Evolutionary conservation across 2,888 invertebrate genomes (phyloP), one percentile per base, ranked within the genome.

Genomic region (Pocota personata): DNA sequence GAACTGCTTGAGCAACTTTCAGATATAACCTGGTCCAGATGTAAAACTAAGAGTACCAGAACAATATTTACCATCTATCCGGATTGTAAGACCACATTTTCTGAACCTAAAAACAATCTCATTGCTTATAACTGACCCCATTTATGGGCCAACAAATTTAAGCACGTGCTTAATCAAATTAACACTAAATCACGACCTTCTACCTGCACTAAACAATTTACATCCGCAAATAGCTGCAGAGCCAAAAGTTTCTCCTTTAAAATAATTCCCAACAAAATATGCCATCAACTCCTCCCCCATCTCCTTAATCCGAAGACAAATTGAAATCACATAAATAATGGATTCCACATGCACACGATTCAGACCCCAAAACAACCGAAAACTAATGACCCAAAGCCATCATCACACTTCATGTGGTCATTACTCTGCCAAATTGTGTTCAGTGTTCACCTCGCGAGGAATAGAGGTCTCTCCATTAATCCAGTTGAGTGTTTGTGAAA

Each of bases 331-430:
- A 48, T 64, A 64, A 64, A 64, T 48, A 46, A 48, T 46, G 48
- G 32, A 19, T 21, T 12, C 19, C 64, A 64, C 48, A 32, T 48
- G 48, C 48, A 48, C 32, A 21, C 48, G 48, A 27, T 32, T 32
- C 48, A 30, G 27, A 32, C 30, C 27, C 43, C 40, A 14, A 46
- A 40, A 62, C 62, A 16, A 16, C 46, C 55, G 55, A 55, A 43
- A 30, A 27, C 55, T 66, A 16, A 58, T 66, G 76, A 77, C 67
- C 43, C 40, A 27, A 69, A 67, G 48, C 46, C 66, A 76, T 67
- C 60, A 77, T 60, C 67, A 50, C 67, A 67, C 46, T 77, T 43
- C 55, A 40, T 67, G 66, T 24, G 58, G 24, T 37, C 58, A 58
- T 58, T 35, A 35, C 24, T 50, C 24, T 32, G 10, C 7, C 14